phyloP scores from a whole-genome alignment of 2,113 vertebrate genomes.

The Actinemys pallida region DNA sequence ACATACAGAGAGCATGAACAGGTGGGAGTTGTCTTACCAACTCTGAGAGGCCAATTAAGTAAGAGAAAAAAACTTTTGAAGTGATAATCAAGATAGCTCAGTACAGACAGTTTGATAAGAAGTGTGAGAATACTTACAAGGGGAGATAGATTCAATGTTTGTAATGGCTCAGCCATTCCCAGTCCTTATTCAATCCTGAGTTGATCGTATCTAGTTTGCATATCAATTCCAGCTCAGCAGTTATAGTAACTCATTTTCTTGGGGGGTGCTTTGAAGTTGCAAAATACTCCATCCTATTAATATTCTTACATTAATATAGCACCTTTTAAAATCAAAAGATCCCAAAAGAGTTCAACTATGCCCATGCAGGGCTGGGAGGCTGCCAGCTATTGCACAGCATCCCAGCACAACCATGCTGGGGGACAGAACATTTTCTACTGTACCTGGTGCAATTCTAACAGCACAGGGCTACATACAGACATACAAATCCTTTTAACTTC shows the following conservation, averaged over 20 bases:
- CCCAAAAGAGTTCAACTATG: background rate
- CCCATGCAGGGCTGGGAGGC: background rate
- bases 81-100: too few species aligned
- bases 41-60: too few species aligned
- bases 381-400: background rate
- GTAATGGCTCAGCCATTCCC: too few species aligned
- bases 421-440: background rate
- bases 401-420: background rate
- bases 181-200: too few species aligned
- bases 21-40: too few species aligned
- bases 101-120: too few species aligned
- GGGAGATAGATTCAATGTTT: too few species aligned
- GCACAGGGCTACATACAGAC: background rate
- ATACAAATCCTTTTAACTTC: background rate
- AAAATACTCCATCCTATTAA: slow-evolving; percentile 7
- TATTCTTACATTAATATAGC: slow-evolving; percentile 6
- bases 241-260: slow-evolving; percentile 22
- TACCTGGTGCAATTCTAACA: background rate
- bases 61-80: too few species aligned
- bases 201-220: too few species aligned
- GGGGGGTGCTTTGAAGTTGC: slow-evolving; percentile 42
- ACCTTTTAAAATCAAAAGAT: background rate
- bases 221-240: too few species aligned
- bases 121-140: too few species aligned
- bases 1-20: too few species aligned